Conservation (phyloP, 2,113 vertebrate species). For the Elephas maximus region DNA sequence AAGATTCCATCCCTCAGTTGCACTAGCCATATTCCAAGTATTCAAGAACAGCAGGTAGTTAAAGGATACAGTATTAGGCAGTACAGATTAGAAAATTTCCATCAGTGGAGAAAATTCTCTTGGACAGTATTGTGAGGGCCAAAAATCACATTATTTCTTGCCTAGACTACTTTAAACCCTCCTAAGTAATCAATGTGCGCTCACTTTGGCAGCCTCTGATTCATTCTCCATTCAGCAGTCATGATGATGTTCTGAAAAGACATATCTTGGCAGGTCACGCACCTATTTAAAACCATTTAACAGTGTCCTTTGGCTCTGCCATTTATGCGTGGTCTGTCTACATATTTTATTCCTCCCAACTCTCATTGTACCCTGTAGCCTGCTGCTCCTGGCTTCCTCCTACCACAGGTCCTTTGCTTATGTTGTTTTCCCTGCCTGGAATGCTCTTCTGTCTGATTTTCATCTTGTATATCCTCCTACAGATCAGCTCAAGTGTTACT, state of each 20-base stretch:
- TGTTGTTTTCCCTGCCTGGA: neutral
- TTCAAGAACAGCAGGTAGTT: neutral
- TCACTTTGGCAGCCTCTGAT: neutral
- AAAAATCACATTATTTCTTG: neutral
- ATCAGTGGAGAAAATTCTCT: neutral
- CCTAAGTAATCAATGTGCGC: neutral
- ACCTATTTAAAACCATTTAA: neutral
- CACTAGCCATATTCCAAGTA: neutral
- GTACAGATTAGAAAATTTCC: neutral
- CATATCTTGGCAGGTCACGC: neutral
- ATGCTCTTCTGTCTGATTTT: neutral
- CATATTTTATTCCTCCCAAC: accelerated
- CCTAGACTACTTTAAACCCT: neutral
- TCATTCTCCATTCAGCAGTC: neutral
- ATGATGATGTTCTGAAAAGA: neutral
- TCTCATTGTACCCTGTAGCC: neutral
- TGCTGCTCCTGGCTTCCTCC: neutral
- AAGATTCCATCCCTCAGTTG: neutral
- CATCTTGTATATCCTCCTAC: neutral
- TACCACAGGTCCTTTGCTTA: neutral
- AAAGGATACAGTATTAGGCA: neutral
- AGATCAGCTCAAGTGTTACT: neutral
- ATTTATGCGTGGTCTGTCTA: neutral
- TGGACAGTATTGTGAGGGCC: neutral
- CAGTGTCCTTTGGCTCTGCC: neutral